Conservation (phyloP, 2,888 invertebrate genomes). For the Steinernema hermaphroditum region DNA sequence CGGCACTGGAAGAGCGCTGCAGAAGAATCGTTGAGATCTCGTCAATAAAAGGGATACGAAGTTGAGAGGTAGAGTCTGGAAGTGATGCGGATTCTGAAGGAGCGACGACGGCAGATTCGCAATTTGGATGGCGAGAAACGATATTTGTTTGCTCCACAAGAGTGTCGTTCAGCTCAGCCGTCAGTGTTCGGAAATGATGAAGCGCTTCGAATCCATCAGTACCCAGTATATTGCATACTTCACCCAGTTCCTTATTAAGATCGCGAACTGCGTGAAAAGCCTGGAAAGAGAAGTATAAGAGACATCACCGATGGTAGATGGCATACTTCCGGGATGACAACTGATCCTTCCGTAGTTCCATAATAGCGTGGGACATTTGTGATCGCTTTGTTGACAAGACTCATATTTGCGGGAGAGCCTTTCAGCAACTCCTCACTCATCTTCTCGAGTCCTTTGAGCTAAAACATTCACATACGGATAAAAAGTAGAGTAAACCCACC, state of each 20-base stretch:
- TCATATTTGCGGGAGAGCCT: background rate
- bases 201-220: background rate
- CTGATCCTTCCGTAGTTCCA: constrained; percentile 15
- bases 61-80: background rate
- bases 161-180: background rate
- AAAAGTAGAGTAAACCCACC: background rate
- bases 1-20: background rate
- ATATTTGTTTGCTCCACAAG: background rate
- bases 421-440: background rate
- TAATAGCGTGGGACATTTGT: background rate
- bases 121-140: background rate
- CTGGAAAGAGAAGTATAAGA: background rate
- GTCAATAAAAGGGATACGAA: constrained; percentile 11
- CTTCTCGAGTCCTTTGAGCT: background rate
- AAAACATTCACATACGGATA: background rate
- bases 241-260: background rate
- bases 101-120: too few relatives aligned
- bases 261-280: background rate
- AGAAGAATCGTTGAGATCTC: constrained; percentile 2
- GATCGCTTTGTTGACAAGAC: background rate
- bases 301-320: background rate
- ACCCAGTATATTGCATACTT: background rate
- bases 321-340: constrained; percentile 11
- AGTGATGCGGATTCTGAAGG: background rate
- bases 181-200: background rate